Conservation (phyloP, 2,113 vertebrate species). For the Anser brachyrhynchus region DNA sequence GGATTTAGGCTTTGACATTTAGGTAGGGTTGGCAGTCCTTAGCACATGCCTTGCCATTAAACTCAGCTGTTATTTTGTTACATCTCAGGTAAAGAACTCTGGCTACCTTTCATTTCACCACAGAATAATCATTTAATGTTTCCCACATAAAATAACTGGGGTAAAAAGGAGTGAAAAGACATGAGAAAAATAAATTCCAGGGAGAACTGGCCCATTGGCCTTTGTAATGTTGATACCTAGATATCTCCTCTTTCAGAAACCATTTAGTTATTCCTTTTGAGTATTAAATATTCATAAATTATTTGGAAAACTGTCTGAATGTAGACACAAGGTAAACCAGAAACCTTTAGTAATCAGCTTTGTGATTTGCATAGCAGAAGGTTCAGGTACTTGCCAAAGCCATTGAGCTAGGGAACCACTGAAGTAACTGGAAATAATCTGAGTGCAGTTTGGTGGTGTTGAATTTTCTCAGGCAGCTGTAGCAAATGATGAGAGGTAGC, state of each 20-base stretch:
- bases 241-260: background rate
- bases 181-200: background rate
- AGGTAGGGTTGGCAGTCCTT: background rate
- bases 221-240: background rate
- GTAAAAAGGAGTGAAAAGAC: background rate
- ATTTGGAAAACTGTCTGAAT: background rate
- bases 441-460: background rate
- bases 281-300: background rate
- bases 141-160: background rate
- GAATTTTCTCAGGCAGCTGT: background rate
- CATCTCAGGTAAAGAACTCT: background rate
- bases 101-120: background rate
- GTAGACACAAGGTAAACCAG: background rate
- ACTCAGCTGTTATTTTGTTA: background rate
- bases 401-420: background rate
- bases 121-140: background rate
- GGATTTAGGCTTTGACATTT: background rate
- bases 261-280: background rate
- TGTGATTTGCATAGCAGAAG: background rate
- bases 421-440: background rate
- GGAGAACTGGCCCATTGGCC: background rate
- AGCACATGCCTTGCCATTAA: background rate
- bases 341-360: background rate
- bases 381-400: background rate
- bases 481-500: background rate